Conservation (phyloP, 2,888 invertebrate genomes). For the Leptinotarsa rubiginosa region DNA sequence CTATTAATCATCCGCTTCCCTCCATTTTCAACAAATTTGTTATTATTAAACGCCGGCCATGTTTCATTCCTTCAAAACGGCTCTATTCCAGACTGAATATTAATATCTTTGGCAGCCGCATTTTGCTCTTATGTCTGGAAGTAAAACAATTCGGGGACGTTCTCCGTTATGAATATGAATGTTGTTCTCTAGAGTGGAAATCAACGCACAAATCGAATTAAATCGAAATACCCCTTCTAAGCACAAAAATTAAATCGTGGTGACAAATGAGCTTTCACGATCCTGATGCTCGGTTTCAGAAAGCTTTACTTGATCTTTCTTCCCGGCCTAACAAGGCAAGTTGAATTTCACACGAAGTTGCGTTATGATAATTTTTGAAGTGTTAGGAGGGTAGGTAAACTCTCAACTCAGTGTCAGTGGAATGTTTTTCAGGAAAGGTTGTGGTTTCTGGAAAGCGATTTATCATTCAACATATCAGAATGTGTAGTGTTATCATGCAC, state of each 20-base stretch:
- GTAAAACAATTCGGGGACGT: conserved; percentile 4
- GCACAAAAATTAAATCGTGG: conserved; percentile 1
- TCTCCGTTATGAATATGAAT: conserved; percentile 5
- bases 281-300: background rate
- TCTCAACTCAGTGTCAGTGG: too few species aligned
- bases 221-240: background rate
- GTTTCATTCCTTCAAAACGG: conserved; percentile 25
- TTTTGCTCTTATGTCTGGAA: conserved; percentile 12
- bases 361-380: background rate
- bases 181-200: conserved; percentile 7
- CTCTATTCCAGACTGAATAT: conserved; percentile 20
- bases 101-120: conserved; percentile 12
- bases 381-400: background rate
- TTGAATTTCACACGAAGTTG: background rate
- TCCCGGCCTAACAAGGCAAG: background rate
- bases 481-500: too few species aligned
- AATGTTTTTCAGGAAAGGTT: too few species aligned
- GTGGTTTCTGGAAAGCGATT: too few species aligned
- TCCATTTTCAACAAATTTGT: conserved; percentile 24
- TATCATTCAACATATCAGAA: too few species aligned
- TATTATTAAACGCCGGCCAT: conserved; percentile 15
- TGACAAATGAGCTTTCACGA: background rate
- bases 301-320: background rate
- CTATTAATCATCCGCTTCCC: conserved; percentile 21
- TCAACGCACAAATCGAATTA: conserved; percentile 13